Evolutionary conservation across 2,888 invertebrate species (phyloP), one percentile per base, ranked within the genome.

Genomic region (Cheilosia impressa): DNA sequence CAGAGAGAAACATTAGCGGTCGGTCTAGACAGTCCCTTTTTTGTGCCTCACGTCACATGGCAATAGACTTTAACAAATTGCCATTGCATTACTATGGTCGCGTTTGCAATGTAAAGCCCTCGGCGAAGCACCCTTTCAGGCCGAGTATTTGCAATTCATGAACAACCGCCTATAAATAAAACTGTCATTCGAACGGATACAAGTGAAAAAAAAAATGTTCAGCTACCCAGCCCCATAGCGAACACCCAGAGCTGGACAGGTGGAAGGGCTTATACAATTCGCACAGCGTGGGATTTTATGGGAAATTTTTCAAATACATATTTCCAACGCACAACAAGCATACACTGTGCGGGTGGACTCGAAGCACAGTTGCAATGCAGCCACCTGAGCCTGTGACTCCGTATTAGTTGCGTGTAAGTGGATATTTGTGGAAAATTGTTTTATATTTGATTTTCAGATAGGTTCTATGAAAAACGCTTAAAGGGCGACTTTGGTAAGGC

Each of bases 111-210:
- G 31, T 19, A 60, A 24, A n/a, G 57, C 38, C 65, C 57, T 65
- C 27, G 27, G 13, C 15, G 5, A 27, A 57, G n/a, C 15, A 15
- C 57, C 57, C 41, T 17, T 41, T 52, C 6, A 24, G 24, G 4
- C 17, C 9, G 17, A 41, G 38, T 50, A 41, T 80, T 68, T 75
- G 78, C 53, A 69, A 47, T 79, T 79, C 75, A 79, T 41, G 73
- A 53, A 79, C 83, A 73, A 79, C 83, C 83, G 83, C 79, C 57
- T 52, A 79, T 84, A 84, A 84, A 84, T 84, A 84, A 79, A 79
- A 65, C 45, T 72, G 71, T 62, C 52, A 43, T 22, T 65, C 22
- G 55, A 22, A 24, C 13, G 53, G 10, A 50, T 31, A 60, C 5
- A 43, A 17, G 50, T 63, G 69, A 45, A 69, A 58, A 22, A 2